Evolutionary conservation across 1,140 invertebrate genomes (phyloP).

Genomic region (Drosophila pseudoobscura): DNA sequence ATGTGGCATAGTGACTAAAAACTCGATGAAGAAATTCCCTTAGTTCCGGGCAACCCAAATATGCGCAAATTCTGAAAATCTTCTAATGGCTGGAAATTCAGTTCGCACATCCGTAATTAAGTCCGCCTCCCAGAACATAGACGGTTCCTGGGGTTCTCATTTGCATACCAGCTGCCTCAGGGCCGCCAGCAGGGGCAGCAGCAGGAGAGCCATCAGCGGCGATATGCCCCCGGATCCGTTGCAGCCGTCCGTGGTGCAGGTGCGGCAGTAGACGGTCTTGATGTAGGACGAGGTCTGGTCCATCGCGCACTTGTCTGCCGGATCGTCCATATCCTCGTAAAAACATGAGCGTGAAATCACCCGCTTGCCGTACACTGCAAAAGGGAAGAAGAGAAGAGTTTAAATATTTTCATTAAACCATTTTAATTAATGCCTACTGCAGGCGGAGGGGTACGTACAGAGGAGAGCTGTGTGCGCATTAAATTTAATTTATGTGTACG

Average conservation of each 20-base stretch:
- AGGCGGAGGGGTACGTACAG: no score
- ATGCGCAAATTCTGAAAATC: slow-evolving; percentile 6
- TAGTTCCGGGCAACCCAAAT: slow-evolving; percentile 12
- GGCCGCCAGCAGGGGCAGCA: slow-evolving; percentile 56
- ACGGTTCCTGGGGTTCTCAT: slow-evolving; percentile 48
- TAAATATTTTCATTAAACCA: slow-evolving; percentile 38
- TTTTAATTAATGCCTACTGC: slow-evolving; percentile 58
- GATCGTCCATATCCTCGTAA: slow-evolving; percentile 79
- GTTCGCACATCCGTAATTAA: slow-evolving; percentile 57
- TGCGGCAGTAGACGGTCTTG: slow-evolving; percentile 81
- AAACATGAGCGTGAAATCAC: slow-evolving; percentile 82
- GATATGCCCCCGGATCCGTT: slow-evolving; percentile 59
- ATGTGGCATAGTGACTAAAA: slow-evolving; percentile 50
- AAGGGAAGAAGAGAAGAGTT: slow-evolving; percentile 9
- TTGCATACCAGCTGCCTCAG: slow-evolving; percentile 64
- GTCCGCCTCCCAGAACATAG: slow-evolving; percentile 22
- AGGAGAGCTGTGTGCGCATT: slow-evolving; percentile 24
- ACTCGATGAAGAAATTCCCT: slow-evolving; percentile 41
- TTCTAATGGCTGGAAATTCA: slow-evolving; percentile 26
- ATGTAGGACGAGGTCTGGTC: slow-evolving; percentile 82
- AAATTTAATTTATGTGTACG: slow-evolving; percentile 49
- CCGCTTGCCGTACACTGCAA: slow-evolving; percentile 82
- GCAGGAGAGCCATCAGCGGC: slow-evolving; percentile 33
- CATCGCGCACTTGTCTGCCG: slow-evolving; percentile 76
- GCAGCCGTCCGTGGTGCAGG: slow-evolving; percentile 81